These are phyloP conservation scores for Sebastiscus albofasciatus DNA, from an alignment of 2,797 vertebrate genomes.

Conservation along the genomic window DNA sequence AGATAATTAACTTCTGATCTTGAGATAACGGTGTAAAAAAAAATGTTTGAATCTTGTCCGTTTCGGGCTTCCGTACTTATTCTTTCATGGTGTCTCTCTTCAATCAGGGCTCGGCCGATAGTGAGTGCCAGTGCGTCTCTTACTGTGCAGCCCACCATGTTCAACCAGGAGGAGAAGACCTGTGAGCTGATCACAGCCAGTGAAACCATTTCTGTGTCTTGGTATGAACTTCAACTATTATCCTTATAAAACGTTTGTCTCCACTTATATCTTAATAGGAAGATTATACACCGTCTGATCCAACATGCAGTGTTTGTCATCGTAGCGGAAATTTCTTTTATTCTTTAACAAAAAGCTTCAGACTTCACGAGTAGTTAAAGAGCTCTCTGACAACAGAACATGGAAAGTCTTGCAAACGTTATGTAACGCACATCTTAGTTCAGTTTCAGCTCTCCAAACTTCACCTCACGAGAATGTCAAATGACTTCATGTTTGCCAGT, in stretches of 20 bases:
- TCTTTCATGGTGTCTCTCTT: slow-evolving; percentile 1
- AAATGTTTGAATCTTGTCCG: too few species aligned
- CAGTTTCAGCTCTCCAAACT: slow-evolving; percentile 43
- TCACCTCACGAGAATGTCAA: slow-evolving; percentile 56
- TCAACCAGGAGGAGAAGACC: slow-evolving; percentile 92
- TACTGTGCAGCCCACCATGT: slow-evolving; percentile 88
- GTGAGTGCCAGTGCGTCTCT: slow-evolving; percentile 87
- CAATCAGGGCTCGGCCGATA: slow-evolving; percentile 89
- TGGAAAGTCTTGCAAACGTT: slow-evolving; percentile 51
- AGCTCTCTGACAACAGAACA: slow-evolving; percentile 39
- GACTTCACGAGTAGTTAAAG: background rate
- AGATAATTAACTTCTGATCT: too few species aligned
- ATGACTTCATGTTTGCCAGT: slow-evolving; percentile 61
- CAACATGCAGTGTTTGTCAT: background rate
- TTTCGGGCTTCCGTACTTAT: too few species aligned
- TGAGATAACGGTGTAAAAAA: too few species aligned
- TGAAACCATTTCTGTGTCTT: slow-evolving; percentile 83
- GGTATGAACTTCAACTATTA: slow-evolving; percentile 78
- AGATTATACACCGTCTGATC: background rate
- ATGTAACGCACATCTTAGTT: slow-evolving; percentile 46
- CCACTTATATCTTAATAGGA: background rate
- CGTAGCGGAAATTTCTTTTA: background rate
- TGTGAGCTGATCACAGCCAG: slow-evolving; percentile 79
- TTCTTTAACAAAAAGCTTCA: background rate
- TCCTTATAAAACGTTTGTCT: background rate